phyloP scores from a whole-genome alignment of 2,797 vertebrate species.

The Mus minutoides region DNA sequence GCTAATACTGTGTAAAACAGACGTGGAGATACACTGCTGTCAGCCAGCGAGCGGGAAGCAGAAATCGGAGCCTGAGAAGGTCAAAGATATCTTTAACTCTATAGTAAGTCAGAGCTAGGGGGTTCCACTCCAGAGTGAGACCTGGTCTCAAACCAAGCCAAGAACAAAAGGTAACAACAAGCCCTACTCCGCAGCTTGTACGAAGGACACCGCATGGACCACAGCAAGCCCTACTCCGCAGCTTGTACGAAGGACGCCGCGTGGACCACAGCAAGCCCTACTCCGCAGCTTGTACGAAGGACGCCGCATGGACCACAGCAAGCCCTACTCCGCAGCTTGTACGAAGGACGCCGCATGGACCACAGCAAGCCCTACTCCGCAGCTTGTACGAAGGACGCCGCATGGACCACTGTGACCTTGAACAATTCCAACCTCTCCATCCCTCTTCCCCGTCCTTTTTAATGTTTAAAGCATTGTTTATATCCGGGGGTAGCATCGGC shows the following conservation, averaged over 20 bases:
- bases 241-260: neutral
- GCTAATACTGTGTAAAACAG: neutral
- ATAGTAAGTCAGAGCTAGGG: neutral
- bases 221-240: too few species aligned
- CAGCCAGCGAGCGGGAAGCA: neutral
- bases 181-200: neutral
- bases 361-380: neutral
- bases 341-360: too few species aligned
- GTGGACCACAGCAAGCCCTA: too few species aligned
- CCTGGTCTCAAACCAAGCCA: neutral
- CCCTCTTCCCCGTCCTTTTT: neutral
- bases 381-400: neutral
- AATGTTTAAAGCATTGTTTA: neutral
- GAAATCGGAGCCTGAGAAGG: too few species aligned
- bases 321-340: neutral
- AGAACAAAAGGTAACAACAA: neutral
- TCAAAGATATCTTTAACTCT: neutral
- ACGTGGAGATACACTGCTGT: neutral
- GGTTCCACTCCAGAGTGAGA: neutral
- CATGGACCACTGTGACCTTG: neutral
- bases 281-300: neutral
- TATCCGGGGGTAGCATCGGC: neutral
- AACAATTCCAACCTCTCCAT: neutral
- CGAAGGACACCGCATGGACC: neutral
- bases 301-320: neutral